Base-by-base conservation (phyloP, 2,888 invertebrate species). In the Elysia crispata region DNA sequence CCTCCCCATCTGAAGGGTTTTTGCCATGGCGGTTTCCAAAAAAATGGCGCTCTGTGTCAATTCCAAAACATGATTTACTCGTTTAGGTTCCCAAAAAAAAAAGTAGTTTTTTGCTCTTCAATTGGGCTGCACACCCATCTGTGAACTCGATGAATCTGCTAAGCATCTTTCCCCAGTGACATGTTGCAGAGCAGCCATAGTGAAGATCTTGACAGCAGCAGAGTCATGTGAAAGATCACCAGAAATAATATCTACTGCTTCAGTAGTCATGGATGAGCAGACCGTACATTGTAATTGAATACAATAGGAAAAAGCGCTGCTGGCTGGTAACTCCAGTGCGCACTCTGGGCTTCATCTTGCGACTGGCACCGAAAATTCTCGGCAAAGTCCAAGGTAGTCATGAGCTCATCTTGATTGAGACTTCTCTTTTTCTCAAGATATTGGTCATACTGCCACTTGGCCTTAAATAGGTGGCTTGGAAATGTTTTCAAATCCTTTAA, bases 301-400 rank as follows among this genome's bases (percentile, higher is more conserved):
- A 76, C 76, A 18, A 57, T 76, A 3, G 76, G 76, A 41, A 28
- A 30, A 13, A 76, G 1, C 3, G 76, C 64, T 11, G 49, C 41
- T 41, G 62, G 76, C 13, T n/a, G 33, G 64, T 76, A 76, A 49
- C 20, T 76, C 76, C 76, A 76, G 23, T 76, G 76, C 1, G 76
- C 76, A n/a, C 30, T 23, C 31, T 76, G 76, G 0, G 31, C 76
- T 28, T 76, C 76, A 64, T 76, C 57, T 20, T 76, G 76, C 23
- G 8, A 25, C 20, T 33, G 18, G 30, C 76, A 76, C 8, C 76
- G 8, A 41, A 41, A 76, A 64, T 41, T 76, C 41, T 76, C 64
- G 6, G 76, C 62, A 25, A 76, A 76, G 25, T 76, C 76, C 33
- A 76, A 23, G 1, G 23, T 11, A 25, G 64, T 41, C 64, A 76